phyloP scores from a whole-genome alignment of 2,797 vertebrate species.

The Taeniopygia guttata region DNA sequence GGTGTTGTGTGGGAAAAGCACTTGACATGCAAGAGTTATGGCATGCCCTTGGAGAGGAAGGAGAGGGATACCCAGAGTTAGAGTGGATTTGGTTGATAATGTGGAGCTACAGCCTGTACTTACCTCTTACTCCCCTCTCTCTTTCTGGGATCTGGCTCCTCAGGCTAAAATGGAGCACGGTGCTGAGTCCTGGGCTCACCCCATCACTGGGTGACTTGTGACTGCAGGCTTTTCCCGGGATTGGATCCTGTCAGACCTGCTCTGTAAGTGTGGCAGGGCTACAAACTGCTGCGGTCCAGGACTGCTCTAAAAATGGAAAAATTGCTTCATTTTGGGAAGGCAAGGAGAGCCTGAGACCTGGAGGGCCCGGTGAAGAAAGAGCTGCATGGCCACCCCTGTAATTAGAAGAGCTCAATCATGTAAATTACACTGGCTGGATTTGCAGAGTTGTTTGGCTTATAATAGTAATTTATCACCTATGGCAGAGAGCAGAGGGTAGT shows the following conservation, averaged over 20 bases:
- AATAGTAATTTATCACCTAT: neutral
- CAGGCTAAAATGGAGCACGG: fast-evolving
- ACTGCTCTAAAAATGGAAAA: neutral
- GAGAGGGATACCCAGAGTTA: neutral
- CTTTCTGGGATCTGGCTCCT: neutral
- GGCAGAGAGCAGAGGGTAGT: neutral
- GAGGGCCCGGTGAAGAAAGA: neutral
- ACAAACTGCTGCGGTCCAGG: neutral
- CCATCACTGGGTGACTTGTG: neutral
- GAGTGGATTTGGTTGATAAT: neutral
- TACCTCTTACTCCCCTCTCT: neutral
- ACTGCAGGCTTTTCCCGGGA: neutral
- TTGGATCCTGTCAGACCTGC: conserved; percentile 4
- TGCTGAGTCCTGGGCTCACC: neutral
- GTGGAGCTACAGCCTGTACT: neutral
- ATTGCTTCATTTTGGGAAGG: neutral
- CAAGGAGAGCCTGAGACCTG: neutral
- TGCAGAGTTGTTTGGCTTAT: neutral
- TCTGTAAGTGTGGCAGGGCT: neutral
- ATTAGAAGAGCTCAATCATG: neutral
- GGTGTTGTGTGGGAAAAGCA: neutral
- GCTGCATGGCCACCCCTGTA: neutral
- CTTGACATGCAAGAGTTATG: neutral
- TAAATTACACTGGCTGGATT: neutral
- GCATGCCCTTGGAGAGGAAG: neutral